Percentiles rank a stretch among this genome's conserved stretches.
These are phyloP conservation scores for Lepus townsendii DNA, from an alignment of 2,797 vertebrate species.

Conservation along the genomic window DNA sequence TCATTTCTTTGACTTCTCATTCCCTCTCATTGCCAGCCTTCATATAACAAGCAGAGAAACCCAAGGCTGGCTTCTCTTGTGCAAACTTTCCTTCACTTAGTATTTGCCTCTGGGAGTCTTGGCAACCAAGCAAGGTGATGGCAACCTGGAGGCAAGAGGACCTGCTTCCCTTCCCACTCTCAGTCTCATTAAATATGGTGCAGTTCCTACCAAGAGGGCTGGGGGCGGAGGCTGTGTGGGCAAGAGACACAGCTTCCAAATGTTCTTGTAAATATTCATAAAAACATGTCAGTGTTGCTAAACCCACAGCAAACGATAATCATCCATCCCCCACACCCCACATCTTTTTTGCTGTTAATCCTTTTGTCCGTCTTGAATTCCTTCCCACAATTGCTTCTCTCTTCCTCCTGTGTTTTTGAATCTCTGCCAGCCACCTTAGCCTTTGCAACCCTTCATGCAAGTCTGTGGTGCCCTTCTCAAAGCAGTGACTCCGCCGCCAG, in stretches of 20 bases:
- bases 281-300: conserved; percentile 71
- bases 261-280: conserved; percentile 84
- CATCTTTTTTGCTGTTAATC: conserved; percentile 79
- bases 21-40: conserved; percentile 58
- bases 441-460: conserved; percentile 83
- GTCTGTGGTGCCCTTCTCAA: conserved; percentile 83
- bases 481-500: conserved; percentile 82
- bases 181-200: conserved; percentile 75
- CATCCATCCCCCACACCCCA: conserved; percentile 73
- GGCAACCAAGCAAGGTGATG: conserved; percentile 69
- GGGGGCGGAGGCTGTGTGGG: conserved; percentile 82
- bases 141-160: conserved; percentile 70
- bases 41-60: conserved; percentile 36
- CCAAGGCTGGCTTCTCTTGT: conserved; percentile 64
- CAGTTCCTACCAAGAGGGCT: conserved; percentile 75
- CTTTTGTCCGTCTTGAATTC: conserved; percentile 81
- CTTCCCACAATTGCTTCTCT: conserved; percentile 82
- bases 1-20: conserved; percentile 55
- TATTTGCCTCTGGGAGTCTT: conserved; percentile 60
- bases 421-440: conserved; percentile 77
- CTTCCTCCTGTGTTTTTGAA: conserved; percentile 72
- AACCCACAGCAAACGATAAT: conserved; percentile 78
- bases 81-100: conserved; percentile 69
- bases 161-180: conserved; percentile 59
- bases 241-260: conserved; percentile 84